Percentiles rank a stretch among this genome's conserved stretches.
Evolutionary conservation across 2,797 vertebrate species (phyloP).

Genomic region (Oreochromis grahami): DNA sequence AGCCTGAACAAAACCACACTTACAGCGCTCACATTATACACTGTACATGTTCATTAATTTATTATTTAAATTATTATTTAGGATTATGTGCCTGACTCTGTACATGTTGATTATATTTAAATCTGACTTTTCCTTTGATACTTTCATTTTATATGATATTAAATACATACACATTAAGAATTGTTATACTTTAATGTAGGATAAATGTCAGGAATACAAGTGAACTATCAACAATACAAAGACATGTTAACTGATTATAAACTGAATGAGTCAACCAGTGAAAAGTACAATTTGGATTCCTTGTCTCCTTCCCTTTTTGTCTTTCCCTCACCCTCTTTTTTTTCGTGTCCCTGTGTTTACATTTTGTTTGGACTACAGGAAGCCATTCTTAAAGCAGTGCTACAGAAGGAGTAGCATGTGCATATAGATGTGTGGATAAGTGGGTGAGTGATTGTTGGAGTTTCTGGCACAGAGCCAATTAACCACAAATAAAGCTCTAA

Average conservation of each 20-base stretch:
- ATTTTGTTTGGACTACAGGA: conserved; percentile 48
- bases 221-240: neutral
- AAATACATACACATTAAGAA: neutral
- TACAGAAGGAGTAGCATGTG: conserved; percentile 10
- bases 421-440: neutral
- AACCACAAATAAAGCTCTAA: conserved; percentile 41
- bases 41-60: neutral
- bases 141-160: neutral
- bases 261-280: neutral
- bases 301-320: neutral
- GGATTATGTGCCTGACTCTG: neutral
- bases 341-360: conserved; percentile 41
- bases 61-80: neutral
- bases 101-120: neutral
- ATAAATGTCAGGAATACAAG: neutral
- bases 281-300: neutral
- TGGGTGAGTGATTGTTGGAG: conserved; percentile 36
- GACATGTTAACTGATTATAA: neutral
- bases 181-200: neutral
- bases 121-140: neutral
- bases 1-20: neutral
- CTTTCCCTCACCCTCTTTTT: neutral
- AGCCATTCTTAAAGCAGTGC: conserved; percentile 57
- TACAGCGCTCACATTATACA: neutral
- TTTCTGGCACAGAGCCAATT: conserved; percentile 31